Percentiles rank a stretch among this genome's conserved stretches.
Conservation (phyloP, 2,113 vertebrate genomes). For the Heterocephalus glaber region DNA sequence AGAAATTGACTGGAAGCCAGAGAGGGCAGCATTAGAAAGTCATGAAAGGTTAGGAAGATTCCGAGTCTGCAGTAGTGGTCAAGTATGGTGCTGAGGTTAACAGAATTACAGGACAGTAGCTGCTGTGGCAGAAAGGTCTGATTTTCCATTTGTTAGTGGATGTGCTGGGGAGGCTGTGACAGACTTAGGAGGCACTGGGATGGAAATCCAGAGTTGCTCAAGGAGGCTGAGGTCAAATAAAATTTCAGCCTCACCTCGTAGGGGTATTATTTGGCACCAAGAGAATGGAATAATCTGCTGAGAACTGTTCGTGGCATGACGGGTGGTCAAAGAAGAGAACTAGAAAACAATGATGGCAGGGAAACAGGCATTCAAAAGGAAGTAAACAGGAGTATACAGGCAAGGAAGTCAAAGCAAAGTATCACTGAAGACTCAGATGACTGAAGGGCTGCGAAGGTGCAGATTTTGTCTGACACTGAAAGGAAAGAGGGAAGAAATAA, state of each 20-base stretch:
- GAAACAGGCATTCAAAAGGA: conserved; percentile 32
- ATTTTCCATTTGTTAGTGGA: neutral
- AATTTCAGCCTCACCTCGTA: neutral
- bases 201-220: neutral
- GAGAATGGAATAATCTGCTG: neutral
- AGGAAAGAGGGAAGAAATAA: neutral
- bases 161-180: neutral
- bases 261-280: neutral
- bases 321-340: neutral
- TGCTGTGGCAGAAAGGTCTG: neutral
- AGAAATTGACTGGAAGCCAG: neutral
- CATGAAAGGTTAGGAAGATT: neutral
- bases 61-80: neutral
- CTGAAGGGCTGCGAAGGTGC: neutral
- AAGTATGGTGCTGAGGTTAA: neutral
- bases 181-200: neutral
- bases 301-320: neutral
- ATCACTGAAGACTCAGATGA: neutral
- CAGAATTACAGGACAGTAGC: neutral
- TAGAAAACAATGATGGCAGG: conserved; percentile 8
- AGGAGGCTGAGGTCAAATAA: neutral
- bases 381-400: neutral
- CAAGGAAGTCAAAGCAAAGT: neutral
- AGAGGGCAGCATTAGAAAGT: neutral
- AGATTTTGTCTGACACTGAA: neutral